Conservation (phyloP, 2,113 vertebrate species). For the Myotis davidii region DNA sequence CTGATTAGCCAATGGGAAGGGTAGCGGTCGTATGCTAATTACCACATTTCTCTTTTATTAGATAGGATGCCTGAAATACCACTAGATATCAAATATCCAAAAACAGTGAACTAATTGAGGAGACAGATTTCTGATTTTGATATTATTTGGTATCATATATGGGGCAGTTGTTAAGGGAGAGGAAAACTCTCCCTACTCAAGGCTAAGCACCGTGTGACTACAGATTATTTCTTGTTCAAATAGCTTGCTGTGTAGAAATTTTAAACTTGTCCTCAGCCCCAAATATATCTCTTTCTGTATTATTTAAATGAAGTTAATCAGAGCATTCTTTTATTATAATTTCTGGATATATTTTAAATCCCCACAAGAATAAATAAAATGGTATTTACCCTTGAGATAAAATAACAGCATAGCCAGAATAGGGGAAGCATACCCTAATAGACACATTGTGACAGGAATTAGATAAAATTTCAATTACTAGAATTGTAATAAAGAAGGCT, state of each 20-base stretch:
- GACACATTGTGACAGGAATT: neutral
- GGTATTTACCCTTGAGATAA: neutral
- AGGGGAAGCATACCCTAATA: neutral
- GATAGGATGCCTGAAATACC: neutral
- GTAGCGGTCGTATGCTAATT: no score
- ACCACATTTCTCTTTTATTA: no score
- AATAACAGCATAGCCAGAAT: neutral
- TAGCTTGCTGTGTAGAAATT: neutral
- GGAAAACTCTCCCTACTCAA: neutral
- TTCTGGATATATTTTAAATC: constrained; percentile 15
- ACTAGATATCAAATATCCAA: neutral
- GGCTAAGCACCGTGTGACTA: neutral
- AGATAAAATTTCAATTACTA: constrained; percentile 2
- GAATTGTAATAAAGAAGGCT: neutral
- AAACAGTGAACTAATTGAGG: neutral
- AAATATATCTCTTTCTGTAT: neutral
- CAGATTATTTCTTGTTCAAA: constrained; percentile 12
- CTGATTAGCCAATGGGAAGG: no score
- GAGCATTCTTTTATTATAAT: constrained; percentile 10
- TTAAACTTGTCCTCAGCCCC: neutral
- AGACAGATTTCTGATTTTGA: constrained; percentile 3
- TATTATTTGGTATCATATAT: neutral
- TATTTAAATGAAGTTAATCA: neutral
- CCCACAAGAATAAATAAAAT: neutral
- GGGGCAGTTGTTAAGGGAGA: neutral